Percentiles rank a stretch among this genome's conserved stretches.
phyloP scores from a whole-genome alignment of 2,113 vertebrate species.

The Plecturocebus donacophilus region DNA sequence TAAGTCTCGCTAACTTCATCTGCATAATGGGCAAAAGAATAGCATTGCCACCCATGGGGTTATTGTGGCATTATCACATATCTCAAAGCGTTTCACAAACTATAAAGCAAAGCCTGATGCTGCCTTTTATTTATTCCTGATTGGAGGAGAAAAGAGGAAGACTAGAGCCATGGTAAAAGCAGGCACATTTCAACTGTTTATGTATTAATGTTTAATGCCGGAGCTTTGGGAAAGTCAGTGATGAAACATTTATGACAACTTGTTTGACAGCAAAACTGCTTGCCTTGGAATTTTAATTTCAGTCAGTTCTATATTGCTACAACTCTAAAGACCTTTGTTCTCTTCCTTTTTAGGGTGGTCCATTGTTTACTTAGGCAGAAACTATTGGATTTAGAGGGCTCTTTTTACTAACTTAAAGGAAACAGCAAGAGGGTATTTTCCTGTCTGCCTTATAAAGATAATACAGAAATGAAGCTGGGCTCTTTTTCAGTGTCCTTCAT shows the following conservation, averaged over 20 bases:
- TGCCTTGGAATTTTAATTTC: not conserved
- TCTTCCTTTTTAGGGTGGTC: not conserved
- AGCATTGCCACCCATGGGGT: accelerated
- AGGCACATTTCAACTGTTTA: not conserved
- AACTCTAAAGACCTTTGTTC: not conserved
- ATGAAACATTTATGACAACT: not conserved
- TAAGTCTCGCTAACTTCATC: not conserved
- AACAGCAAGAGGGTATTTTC: not conserved
- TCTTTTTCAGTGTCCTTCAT: not conserved
- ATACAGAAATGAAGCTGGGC: slow-evolving; percentile 51
- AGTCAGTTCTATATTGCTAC: not conserved
- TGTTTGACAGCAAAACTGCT: not conserved
- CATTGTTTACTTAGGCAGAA: not conserved
- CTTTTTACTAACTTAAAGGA: not conserved
- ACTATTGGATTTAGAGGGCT: not conserved
- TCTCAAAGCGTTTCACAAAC: not conserved
- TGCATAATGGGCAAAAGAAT: not conserved
- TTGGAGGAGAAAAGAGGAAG: no score
- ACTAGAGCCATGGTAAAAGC: no score
- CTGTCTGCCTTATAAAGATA: not conserved
- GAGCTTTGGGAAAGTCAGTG: not conserved
- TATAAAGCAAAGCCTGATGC: not conserved
- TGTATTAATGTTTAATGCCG: not conserved
- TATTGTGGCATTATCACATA: no score
- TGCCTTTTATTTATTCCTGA: not conserved